Evolutionary conservation across 2,113 vertebrate genomes (phyloP).

Genomic region (mouse (Mus musculus)): GRCm39 chrX:58219001-58219500

Average conservation of each 20-base stretch:
- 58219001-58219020: constrained; percentile 15
- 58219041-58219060: background rate
- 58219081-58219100: background rate
- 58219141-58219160: background rate
- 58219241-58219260: no score
- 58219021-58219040: background rate
- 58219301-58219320: background rate
- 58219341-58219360: background rate
- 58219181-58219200: background rate
- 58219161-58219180: background rate
- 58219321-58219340: background rate
- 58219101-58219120: background rate
- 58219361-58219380: background rate
- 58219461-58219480: background rate
- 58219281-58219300: no score
- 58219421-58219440: background rate
- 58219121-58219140: background rate
- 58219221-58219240: background rate
- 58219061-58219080: background rate
- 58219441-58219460: background rate
- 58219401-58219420: background rate
- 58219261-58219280: background rate
- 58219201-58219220: background rate
- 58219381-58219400: background rate
- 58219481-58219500: background rate